Percentiles rank a stretch among this genome's conserved stretches.
Evolutionary conservation across 2,113 vertebrate genomes (phyloP).

Genomic region (Acinonyx jubatus): DNA sequence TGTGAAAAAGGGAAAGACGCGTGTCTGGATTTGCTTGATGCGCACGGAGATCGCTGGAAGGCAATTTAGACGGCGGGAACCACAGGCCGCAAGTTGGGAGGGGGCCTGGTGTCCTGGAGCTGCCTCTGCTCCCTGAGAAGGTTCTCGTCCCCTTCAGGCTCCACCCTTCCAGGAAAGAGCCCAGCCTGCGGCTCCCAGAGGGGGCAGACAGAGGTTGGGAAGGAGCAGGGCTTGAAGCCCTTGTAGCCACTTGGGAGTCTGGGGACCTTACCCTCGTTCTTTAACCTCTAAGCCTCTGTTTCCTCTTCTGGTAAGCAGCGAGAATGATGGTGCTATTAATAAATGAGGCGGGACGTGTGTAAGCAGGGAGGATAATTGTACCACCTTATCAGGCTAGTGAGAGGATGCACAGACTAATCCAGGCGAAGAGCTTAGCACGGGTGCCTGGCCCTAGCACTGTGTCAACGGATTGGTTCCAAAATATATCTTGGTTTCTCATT

Average conservation of each 20-base stretch:
- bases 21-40: neutral
- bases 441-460: neutral
- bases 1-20: neutral
- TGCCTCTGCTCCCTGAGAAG: neutral
- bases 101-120: neutral
- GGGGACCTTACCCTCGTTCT: neutral
- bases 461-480: neutral
- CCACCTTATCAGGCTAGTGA: too few relatives aligned
- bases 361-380: neutral
- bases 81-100: neutral
- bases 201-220: neutral
- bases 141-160: neutral
- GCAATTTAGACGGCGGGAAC: neutral
- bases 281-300: neutral
- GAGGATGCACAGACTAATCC: neutral
- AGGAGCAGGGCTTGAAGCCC: neutral
- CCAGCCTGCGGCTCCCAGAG: neutral
- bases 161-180: neutral
- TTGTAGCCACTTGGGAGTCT: neutral
- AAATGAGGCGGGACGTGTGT: neutral
- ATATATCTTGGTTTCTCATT: neutral
- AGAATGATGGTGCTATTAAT: neutral
- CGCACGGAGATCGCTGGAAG: neutral
- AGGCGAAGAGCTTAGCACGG: accelerated
- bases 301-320: neutral